Conservation (phyloP, 2,113 vertebrate genomes). For the Semnornis frantzii region DNA sequence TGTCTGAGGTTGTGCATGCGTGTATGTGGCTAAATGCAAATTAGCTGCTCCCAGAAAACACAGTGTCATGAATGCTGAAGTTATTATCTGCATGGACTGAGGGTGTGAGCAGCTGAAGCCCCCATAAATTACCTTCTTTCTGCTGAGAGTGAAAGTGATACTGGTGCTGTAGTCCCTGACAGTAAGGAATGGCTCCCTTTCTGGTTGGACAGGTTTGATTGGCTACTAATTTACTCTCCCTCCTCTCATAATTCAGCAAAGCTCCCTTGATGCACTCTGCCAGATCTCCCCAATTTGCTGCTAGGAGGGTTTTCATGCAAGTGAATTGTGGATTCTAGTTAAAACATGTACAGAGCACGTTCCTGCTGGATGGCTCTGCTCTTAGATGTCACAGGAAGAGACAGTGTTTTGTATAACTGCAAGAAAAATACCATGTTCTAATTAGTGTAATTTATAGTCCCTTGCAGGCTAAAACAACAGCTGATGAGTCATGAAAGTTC, state of each 20-base stretch:
- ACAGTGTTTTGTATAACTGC: slow-evolving; percentile 60
- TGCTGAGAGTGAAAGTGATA: slow-evolving; percentile 61
- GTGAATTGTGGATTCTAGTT: slow-evolving; percentile 42
- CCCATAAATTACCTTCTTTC: slow-evolving; percentile 56
- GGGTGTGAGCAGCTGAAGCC: neutral
- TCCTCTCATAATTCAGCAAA: slow-evolving; percentile 45
- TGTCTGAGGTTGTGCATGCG: neutral
- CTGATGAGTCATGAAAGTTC: slow-evolving; percentile 66
- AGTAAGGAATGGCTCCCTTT: slow-evolving; percentile 73
- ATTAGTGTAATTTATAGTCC: slow-evolving; percentile 69
- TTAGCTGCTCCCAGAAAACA: neutral
- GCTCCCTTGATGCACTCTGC: neutral
- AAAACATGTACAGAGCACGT: neutral
- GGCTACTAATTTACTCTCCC: slow-evolving; percentile 56
- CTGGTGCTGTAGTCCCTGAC: slow-evolving; percentile 56
- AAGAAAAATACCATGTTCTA: slow-evolving; percentile 65
- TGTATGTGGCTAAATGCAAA: slow-evolving; percentile 7
- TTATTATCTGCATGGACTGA: neutral
- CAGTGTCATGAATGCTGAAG: neutral
- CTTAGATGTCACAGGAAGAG: slow-evolving; percentile 61
- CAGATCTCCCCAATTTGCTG: slow-evolving; percentile 56
- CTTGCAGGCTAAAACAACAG: slow-evolving; percentile 66
- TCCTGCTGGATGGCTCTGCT: slow-evolving; percentile 26
- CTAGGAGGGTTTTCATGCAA: slow-evolving; percentile 40
- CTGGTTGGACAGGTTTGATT: slow-evolving; percentile 66